These are phyloP conservation scores for Steatornis caripensis DNA, from an alignment of 2,113 vertebrate genomes.

Conservation along the genomic window DNA sequence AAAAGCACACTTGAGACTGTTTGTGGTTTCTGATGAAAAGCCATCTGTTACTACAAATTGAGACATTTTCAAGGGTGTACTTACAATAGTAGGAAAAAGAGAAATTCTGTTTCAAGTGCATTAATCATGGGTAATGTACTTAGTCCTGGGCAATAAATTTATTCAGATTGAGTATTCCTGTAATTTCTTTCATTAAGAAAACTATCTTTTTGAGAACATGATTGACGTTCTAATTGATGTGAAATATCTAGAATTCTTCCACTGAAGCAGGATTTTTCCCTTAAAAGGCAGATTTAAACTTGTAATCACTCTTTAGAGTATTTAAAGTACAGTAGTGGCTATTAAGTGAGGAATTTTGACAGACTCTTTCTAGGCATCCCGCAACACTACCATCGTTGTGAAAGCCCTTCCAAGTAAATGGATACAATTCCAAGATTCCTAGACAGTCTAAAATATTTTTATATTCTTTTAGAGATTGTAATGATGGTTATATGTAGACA, in stretches of 20 bases:
- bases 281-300: conserved; percentile 30
- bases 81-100: background rate
- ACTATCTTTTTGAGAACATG: background rate
- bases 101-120: background rate
- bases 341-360: background rate
- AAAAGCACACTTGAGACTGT: background rate
- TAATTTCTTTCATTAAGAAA: conserved; percentile 41
- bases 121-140: background rate
- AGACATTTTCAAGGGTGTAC: background rate
- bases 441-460: background rate
- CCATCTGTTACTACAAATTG: background rate
- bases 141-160: background rate
- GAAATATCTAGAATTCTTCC: conserved; percentile 19
- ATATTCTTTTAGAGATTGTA: background rate
- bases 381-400: background rate
- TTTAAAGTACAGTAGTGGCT: conserved; percentile 21
- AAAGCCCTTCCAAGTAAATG: background rate
- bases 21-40: background rate
- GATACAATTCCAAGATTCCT: background rate
- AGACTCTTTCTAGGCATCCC: background rate
- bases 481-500: background rate
- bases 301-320: background rate
- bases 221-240: conserved; percentile 31
- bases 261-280: conserved; percentile 9
- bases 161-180: background rate